Conservation (phyloP, 1,140 invertebrate genomes). For the Aphelinus certus region DNA sequence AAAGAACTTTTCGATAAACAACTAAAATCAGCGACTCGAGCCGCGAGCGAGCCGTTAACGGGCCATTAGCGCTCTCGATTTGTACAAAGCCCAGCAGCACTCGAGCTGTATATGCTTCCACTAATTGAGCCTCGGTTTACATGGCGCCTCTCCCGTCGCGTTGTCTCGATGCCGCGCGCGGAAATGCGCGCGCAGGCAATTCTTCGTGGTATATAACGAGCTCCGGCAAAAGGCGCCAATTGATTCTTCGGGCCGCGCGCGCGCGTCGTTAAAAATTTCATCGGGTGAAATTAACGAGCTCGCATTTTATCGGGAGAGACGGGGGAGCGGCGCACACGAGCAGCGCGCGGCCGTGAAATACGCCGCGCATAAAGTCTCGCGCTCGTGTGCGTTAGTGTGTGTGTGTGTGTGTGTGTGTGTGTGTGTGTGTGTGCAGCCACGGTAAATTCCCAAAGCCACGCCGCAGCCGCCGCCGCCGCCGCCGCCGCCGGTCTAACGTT, state of each 20-base stretch:
- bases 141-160: no score
- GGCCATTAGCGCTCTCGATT: no score
- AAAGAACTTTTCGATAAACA: no score
- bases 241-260: not conserved
- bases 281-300: slow-evolving; percentile 19
- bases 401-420: not conserved
- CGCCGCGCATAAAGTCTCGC: slow-evolving; percentile 19
- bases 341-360: slow-evolving; percentile 3
- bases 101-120: not conserved
- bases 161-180: not conserved
- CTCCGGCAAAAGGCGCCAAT: not conserved
- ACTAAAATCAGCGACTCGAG: no score
- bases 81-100: no score
- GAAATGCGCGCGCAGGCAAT: not conserved
- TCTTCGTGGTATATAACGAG: not conserved
- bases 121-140: not conserved
- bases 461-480: no score
- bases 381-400: not conserved
- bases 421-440: not conserved
- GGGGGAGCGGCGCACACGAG: not conserved
- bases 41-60: no score
- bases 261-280: slow-evolving; percentile 23
- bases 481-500: no score
- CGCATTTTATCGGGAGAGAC: slow-evolving; percentile 23
- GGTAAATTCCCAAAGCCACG: no score